Evolutionary conservation across 2,888 invertebrate genomes (phyloP).

Genomic region (Hololepta plana): DNA sequence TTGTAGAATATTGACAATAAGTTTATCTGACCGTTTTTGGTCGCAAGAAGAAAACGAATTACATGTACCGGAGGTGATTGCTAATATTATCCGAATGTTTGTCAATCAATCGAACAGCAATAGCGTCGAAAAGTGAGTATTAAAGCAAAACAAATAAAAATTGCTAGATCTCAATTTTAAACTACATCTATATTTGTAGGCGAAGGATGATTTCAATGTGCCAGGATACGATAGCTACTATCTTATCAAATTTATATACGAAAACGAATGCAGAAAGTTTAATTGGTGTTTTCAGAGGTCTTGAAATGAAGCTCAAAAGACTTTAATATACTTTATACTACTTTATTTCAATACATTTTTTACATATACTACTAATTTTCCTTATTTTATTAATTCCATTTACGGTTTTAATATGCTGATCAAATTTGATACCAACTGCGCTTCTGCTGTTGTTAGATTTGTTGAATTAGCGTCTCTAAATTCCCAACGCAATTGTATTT

Average conservation of each 20-base stretch:
- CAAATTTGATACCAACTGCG: too few species aligned
- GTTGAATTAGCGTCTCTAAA: constrained; percentile 26
- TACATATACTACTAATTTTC: too few species aligned
- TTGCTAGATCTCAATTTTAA: constrained; percentile 4
- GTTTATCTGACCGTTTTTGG: constrained; percentile 50
- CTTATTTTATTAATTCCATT: too few species aligned
- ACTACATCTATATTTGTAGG: constrained; percentile 25
- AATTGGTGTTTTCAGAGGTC: too few species aligned
- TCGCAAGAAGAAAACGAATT: constrained; percentile 67
- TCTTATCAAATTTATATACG: constrained; percentile 58
- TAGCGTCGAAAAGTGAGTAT: constrained; percentile 28
- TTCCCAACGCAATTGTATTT: constrained; percentile 31
- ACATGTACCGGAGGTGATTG: constrained; percentile 64
- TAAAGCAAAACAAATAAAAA: constrained; percentile 1
- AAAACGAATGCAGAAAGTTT: constrained; percentile 53
- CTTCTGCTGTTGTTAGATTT: too few species aligned
- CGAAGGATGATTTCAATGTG: constrained; percentile 48
- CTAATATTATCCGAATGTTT: constrained; percentile 50
- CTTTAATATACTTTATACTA: too few species aligned
- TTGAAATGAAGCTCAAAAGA: too few species aligned
- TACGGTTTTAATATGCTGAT: too few species aligned
- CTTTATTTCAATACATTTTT: too few species aligned
- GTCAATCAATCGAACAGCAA: constrained; percentile 41
- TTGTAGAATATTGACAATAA: constrained; percentile 12
- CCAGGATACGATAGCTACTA: constrained; percentile 56